Percentiles rank a stretch among this genome's conserved stretches.
phyloP scores from a whole-genome alignment of 2,888 invertebrate genomes.

The Caenorhabditis doughertyi region DNA sequence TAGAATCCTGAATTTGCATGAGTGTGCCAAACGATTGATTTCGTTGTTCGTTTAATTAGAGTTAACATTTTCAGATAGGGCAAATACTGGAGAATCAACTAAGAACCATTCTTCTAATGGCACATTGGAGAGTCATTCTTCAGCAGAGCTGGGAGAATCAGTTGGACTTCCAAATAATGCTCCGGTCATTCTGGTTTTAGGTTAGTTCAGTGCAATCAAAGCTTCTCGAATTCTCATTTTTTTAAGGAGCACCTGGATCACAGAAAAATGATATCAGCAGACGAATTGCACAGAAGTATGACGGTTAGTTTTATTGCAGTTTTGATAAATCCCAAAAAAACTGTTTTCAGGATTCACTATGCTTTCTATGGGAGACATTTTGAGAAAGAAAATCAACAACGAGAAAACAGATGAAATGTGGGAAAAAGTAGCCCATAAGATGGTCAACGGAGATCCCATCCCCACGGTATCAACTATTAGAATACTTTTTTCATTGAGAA shows the following conservation, averaged over 20 bases:
- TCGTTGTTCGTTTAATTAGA: not conserved
- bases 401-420: slow-evolving; percentile 77
- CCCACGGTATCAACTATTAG: slow-evolving; percentile 73
- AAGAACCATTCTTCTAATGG: slow-evolving; percentile 35
- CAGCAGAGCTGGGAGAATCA: slow-evolving; percentile 63
- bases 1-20: slow-evolving; percentile 49
- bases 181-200: slow-evolving; percentile 81
- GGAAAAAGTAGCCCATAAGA: slow-evolving; percentile 82
- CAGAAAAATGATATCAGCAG: slow-evolving; percentile 78
- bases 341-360: slow-evolving; percentile 61
- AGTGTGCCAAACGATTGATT: slow-evolving; percentile 22
- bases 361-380: slow-evolving; percentile 82
- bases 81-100: slow-evolving; percentile 21
- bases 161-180: slow-evolving; percentile 76
- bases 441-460: slow-evolving; percentile 81
- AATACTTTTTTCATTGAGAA: not conserved
- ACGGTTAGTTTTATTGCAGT: slow-evolving; percentile 72
- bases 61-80: slow-evolving; percentile 27
- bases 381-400: slow-evolving; percentile 81
- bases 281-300: slow-evolving; percentile 81
- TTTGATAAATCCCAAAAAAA: slow-evolving; percentile 75
- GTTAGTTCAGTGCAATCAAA: slow-evolving; percentile 53
- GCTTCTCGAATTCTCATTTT: slow-evolving; percentile 2
- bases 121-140: slow-evolving; percentile 40
- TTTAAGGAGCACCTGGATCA: slow-evolving; percentile 82